Conservation (phyloP, 2,888 invertebrate genomes). For the Caenorhabditis zanzibari region DNA sequence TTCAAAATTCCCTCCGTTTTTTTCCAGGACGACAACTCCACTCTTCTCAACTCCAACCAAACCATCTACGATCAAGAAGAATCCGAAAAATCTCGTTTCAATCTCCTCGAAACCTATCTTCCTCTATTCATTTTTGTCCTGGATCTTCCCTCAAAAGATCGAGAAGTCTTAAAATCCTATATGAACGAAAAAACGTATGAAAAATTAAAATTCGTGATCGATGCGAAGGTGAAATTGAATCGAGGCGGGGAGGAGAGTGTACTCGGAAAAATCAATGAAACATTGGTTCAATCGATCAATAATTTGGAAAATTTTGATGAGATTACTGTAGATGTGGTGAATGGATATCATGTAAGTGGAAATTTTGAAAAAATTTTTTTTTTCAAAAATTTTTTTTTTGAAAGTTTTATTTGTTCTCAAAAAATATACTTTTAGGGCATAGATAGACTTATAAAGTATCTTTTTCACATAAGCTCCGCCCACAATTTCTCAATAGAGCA, state of each 20-base stretch:
- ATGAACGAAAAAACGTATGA: conserved; percentile 67
- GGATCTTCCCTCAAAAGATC: conserved; percentile 62
- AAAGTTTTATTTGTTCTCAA: no score
- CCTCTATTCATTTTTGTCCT: conserved; percentile 68
- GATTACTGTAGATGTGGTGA: conserved; percentile 61
- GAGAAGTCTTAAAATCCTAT: conserved; percentile 59
- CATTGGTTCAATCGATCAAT: conserved; percentile 47
- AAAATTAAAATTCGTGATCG: conserved; percentile 68
- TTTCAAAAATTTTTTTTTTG: neutral
- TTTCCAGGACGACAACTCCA: conserved; percentile 50
- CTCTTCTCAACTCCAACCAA: conserved; percentile 27
- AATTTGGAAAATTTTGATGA: conserved; percentile 56
- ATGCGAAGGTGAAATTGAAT: conserved; percentile 55
- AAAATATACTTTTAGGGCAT: no score
- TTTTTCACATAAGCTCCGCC: no score
- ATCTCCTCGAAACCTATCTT: conserved; percentile 68
- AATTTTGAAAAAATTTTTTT: no score
- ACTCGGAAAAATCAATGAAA: conserved; percentile 20
- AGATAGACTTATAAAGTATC: no score
- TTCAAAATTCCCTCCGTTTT: no score
- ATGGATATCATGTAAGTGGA: conserved; percentile 70
- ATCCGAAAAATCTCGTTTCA: conserved; percentile 24
- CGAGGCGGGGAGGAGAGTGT: conserved; percentile 16
- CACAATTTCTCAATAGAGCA: no score
- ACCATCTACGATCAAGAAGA: conserved; percentile 43